These are phyloP conservation scores for Hoplostethus mediterraneus DNA, from an alignment of 2,797 vertebrate genomes.

Conservation along the genomic window DNA sequence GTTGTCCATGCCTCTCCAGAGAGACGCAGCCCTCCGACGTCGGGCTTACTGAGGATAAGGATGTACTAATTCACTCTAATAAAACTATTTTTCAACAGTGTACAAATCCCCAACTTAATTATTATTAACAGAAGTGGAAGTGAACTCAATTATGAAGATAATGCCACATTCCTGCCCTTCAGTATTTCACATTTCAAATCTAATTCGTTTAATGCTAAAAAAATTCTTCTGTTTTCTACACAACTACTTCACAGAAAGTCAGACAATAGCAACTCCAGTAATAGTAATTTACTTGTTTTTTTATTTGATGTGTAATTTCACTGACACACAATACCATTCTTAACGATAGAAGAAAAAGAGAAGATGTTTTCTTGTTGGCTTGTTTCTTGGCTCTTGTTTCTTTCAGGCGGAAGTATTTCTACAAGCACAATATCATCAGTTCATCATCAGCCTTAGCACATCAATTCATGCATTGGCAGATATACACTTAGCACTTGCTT, in stretches of 20 bases:
- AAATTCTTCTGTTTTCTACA: background rate
- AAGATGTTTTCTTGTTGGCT: background rate
- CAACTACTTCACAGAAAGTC: background rate
- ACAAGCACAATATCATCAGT: background rate
- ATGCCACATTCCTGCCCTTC: slow-evolving; percentile 54
- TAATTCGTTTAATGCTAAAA: slow-evolving; percentile 31
- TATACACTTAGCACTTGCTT: too few species aligned
- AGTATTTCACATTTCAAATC: slow-evolving; percentile 42
- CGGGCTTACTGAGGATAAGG: slow-evolving; percentile 15
- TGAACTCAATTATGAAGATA: slow-evolving; percentile 66
- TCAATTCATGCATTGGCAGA: background rate
- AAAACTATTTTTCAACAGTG: slow-evolving; percentile 46
- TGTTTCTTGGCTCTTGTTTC: background rate
- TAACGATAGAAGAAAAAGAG: background rate
- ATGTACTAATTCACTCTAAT: slow-evolving; percentile 49
- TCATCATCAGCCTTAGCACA: background rate
- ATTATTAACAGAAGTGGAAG: slow-evolving; percentile 58
- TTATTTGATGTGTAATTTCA: background rate
- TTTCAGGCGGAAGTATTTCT: too few species aligned
- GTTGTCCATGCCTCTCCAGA: slow-evolving; percentile 15
- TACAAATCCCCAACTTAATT: slow-evolving; percentile 72
- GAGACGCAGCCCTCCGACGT: slow-evolving; percentile 40
- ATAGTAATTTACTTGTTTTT: background rate
- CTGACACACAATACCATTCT: background rate
- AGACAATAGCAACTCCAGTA: background rate